phyloP scores from a whole-genome alignment of 2,797 vertebrate species.

The Tympanoctomys barrerae region DNA sequence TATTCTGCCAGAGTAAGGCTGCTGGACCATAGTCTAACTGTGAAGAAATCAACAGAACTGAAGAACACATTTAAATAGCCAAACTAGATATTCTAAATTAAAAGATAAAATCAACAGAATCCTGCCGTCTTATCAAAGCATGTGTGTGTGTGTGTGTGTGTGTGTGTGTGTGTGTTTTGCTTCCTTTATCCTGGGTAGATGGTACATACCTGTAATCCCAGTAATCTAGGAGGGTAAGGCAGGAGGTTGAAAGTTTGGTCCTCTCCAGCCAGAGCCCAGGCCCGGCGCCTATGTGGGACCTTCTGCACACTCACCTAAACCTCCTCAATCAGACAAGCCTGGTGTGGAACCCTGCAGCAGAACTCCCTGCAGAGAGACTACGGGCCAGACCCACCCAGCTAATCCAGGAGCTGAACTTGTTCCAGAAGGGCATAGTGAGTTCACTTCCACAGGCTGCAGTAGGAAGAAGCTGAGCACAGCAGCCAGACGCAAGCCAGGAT shows the following conservation, averaged over 20 bases:
- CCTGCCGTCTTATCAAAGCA: neutral
- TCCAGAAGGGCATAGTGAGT: too few species aligned
- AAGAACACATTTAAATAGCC: neutral
- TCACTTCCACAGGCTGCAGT: too few species aligned
- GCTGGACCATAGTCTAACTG: neutral
- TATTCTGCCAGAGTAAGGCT: neutral
- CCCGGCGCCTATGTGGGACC: too few species aligned
- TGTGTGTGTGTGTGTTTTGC: neutral
- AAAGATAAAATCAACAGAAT: neutral
- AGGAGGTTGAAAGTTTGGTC: neutral
- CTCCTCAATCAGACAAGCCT: too few species aligned
- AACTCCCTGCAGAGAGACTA: too few species aligned
- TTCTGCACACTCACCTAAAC: too few species aligned
- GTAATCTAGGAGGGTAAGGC: neutral
- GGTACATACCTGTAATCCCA: neutral
- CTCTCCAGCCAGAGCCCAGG: too few species aligned
- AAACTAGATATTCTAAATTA: neutral
- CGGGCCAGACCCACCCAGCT: too few species aligned
- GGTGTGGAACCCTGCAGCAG: too few species aligned
- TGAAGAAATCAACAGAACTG: constrained; percentile 10
- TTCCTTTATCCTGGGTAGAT: neutral
- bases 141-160: neutral
- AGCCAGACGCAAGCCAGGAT: too few species aligned
- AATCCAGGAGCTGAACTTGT: too few species aligned
- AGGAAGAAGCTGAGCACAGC: too few species aligned